Base-by-base conservation (phyloP, 1,140 invertebrate species). In the Harpegnathos saltator region DNA sequence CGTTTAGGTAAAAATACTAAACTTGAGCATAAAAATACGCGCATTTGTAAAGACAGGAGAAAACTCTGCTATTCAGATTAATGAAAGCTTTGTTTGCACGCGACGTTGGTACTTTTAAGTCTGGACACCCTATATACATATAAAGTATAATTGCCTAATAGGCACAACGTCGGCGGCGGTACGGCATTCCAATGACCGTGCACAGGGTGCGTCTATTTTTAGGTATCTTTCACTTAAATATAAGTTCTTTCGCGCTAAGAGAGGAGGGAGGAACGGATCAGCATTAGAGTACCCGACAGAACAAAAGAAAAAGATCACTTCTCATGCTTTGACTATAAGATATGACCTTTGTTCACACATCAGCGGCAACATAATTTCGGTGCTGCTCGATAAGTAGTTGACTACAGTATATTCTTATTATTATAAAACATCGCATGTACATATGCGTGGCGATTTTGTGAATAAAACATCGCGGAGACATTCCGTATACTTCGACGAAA, bases 161-260 rank as follows among this genome's bases (percentile, higher is more conserved):
- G 50, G 19, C 24, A 33, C 5, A 29, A 17, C 24, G 44, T 26
- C 38, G 38, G 22, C 58, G 73, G 33, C 59, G 12, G 15, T 33
- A 52, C 17, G 52, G 75, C 75, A 78, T 58, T 58, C 62, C 50
- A 56, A 22, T 63, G 75, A 22, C 54, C 62, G 63, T 44, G 38
- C 63, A 50, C 50, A 68, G 74, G 50, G 63, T 69, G 63, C 50
- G 56, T 74, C 82, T 89, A 89, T 89, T 89, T 89, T 89, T 89
- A 89, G 88, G 87, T 87, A 89, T 88, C 86, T 74, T 78, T 84
- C 54, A 61, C 65, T 71, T 72, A 87, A 89, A 85, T 85, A 82
- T 82, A 80, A 89, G 87, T 88, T 33, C 29, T 33, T 50, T 73
- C 52, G 69, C 52, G 48, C 19, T 56, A 29, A 17, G n/a, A 15